Evolutionary conservation across 2,113 vertebrate genomes (phyloP), one percentile per base, ranked within the genome.

Genomic region (Echinops telfairi): DNA sequence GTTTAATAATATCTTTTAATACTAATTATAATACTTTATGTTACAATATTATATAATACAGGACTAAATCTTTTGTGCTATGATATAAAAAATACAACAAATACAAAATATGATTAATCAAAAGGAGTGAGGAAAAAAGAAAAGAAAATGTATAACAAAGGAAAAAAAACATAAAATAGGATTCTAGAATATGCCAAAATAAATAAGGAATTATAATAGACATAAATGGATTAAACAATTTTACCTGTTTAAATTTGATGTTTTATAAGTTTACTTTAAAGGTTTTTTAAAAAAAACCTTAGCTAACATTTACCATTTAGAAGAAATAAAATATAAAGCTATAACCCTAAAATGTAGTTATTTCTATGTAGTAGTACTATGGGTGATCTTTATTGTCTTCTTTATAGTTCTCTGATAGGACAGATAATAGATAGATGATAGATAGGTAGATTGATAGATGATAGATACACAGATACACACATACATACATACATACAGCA

Each of bases 161-260:
- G n/a, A 53, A 73, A 53, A 81, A 78, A 6, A 88, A 64, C 10
- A 47, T 68, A 71, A 33, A 86, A 68, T 66, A 64, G 83, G 1
- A 82, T 43, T 43, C 79, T 71, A 80, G 31, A 84, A 83, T 53
- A 53, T 11, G 47, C 60, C 33, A 80, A 75, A 2, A 1, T 58
- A 64, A 5, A 64, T 47, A 57, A 86, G 33, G 87, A 71, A 90
- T 84, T 80, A 43, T 3, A 89, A 58, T 78, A 93, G 84, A 33
- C 77, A 36, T 80, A 91, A 87, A 36, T 57, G 36, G 43, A 53
- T 81, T 73, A 73, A 88, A 90, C 15, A 40, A 83, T 88, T 64
- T 27, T 64, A n/a, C 15, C 23, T 86, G 19, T 14, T 91, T 47
- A 71, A 89, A 12, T 4, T 38, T 62, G 4, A 2, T 15, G 80